Base-by-base conservation (phyloP, 2,797 vertebrate genomes). In the Heteromormyrus szaboi region DNA sequence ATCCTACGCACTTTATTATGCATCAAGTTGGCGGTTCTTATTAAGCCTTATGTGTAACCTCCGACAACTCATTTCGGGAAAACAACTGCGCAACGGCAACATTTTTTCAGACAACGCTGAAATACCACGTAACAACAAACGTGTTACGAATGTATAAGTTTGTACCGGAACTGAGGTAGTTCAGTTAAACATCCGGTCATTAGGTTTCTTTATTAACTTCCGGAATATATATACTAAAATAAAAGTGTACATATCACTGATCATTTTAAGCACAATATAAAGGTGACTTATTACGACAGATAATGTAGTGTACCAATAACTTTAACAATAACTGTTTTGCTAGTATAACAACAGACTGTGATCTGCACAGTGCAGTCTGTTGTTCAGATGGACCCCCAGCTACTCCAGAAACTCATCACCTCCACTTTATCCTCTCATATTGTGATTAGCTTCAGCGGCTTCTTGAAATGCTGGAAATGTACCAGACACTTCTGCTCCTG, bases 141-240 rank as follows among this genome's bases (percentile, higher is more conserved):
- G 76, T 81, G 76, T 81, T 81, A 81, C 41, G 41, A 81, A 81
- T 81, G 19, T 46, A 14, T 76, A 76, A 72, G 11, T 19, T 79
- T 79, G 6, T 44, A 81, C 76, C 76, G 76, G 76, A 81, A 81
- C 37, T 81, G 76, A 79, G 6, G 72, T 79, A 8, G 6, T 19
- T 72, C 72, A 79, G 37, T 81, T 81, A 81, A 81, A 81, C 76
- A 46, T 81, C 76, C 76, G 76, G 76, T 81, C 7, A 81, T 81
- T 81, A 81, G 72, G 41, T 46, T 46, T 81, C 41, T 8, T 44
- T 33, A 33, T 68, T 46, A 46, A 81, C 76, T 81, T 81, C 76
- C 76, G 76, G 76, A n/a, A 46, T 81, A 44, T 81, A 3, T 81
- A 46, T 81, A 46, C 76, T n/a, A 46, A 81, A 41, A 81, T 81